Evolutionary conservation across 1,140 invertebrate species (phyloP).

Genomic region (Drosophila bocqueti): DNA sequence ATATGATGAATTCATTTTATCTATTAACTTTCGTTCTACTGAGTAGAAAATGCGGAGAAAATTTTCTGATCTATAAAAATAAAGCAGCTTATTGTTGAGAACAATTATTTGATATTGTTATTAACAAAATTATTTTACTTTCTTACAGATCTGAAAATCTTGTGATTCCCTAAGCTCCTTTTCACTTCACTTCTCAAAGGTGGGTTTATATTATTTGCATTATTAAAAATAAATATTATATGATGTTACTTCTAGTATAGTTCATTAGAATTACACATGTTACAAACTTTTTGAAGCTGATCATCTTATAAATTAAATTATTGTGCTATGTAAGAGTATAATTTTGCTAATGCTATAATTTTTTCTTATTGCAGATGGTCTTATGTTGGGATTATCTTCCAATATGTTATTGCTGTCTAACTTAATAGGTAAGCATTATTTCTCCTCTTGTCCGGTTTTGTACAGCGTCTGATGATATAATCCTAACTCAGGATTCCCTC

Average conservation of each 20-base stretch:
- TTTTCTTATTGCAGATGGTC: slow-evolving; percentile 8
- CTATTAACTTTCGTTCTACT: slow-evolving; percentile 83
- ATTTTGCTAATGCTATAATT: not conserved
- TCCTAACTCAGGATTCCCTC: slow-evolving; percentile 78
- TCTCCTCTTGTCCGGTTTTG: not conserved
- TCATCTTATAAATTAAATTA: not conserved
- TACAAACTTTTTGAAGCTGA: slow-evolving; percentile 75
- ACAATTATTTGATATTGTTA: not conserved
- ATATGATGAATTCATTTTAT: slow-evolving; percentile 72
- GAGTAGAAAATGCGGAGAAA: slow-evolving; percentile 72
- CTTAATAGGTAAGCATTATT: slow-evolving; percentile 26
- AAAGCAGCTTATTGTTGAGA: not conserved
- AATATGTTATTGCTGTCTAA: not conserved
- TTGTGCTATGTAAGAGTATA: not conserved
- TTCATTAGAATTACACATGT: slow-evolving; percentile 80
- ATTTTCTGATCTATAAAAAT: slow-evolving; percentile 40
- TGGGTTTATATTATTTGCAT: not conserved
- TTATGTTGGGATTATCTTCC: not conserved
- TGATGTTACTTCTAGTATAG: slow-evolving; percentile 79
- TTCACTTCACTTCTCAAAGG: not conserved
- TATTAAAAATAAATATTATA: not conserved
- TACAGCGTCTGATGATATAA: slow-evolving; percentile 7
- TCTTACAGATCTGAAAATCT: not conserved
- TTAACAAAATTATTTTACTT: not conserved
- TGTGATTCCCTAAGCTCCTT: too few relatives aligned